Percentiles rank a stretch among this genome's conserved stretches.
phyloP scores from a whole-genome alignment of 2,113 vertebrate species.

The Rhinolophus sinicus region DNA sequence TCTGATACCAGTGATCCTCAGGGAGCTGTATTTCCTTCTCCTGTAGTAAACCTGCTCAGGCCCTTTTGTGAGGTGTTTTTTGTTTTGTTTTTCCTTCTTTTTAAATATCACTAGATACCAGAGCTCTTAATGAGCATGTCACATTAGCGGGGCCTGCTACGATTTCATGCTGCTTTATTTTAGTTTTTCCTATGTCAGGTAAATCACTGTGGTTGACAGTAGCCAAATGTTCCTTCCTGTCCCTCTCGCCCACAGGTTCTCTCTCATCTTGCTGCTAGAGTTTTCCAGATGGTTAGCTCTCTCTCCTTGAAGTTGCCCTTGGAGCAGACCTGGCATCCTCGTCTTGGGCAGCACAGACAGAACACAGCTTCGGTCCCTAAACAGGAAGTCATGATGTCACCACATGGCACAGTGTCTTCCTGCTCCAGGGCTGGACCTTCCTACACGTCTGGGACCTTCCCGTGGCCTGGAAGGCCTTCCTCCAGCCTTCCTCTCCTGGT shows the following conservation, averaged over 20 bases:
- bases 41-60: not conserved
- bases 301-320: not conserved
- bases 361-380: not conserved
- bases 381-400: not conserved
- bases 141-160: not conserved
- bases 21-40: not conserved
- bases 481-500: not conserved
- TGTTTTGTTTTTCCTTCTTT: not conserved
- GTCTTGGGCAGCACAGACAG: not conserved
- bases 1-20: not conserved
- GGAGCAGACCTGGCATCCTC: not conserved
- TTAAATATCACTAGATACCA: not conserved
- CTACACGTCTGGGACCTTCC: no score
- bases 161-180: not conserved
- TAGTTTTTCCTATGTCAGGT: conserved; percentile 16
- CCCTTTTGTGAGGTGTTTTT: not conserved
- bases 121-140: not conserved
- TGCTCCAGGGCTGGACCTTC: not conserved
- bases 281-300: not conserved
- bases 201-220: not conserved
- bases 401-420: not conserved
- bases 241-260: not conserved
- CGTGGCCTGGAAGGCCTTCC: not conserved
- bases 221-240: not conserved
- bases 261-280: not conserved